A percentile compares a stretch with the other conserved stretches of the same genome.
These are phyloP conservation scores for Lycocorax pyrrhopterus DNA, from an alignment of 2,113 vertebrate genomes.

Conservation along the genomic window DNA sequence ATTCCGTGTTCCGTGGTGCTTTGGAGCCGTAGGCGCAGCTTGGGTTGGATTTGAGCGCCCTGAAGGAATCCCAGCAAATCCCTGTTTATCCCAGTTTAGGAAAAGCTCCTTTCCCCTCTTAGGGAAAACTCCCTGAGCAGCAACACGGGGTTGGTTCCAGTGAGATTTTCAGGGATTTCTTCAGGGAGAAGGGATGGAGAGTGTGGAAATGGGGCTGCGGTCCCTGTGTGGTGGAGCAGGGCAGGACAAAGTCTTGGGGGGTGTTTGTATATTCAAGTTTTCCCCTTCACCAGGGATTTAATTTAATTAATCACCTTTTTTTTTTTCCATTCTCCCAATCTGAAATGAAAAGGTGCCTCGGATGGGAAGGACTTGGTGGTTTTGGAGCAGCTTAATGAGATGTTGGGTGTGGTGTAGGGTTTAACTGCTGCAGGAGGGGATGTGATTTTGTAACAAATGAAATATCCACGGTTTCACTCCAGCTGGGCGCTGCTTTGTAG, in stretches of 20 bases:
- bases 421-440: background rate
- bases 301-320: background rate
- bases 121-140: background rate
- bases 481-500: background rate
- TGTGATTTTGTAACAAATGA: background rate
- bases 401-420: background rate
- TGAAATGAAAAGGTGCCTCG: background rate
- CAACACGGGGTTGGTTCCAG: background rate
- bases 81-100: background rate
- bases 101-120: background rate
- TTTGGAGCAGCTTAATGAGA: background rate
- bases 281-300: background rate
- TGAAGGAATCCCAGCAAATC: background rate
- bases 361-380: background rate
- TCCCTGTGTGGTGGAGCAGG: background rate
- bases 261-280: background rate
- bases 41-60: background rate
- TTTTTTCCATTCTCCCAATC: background rate
- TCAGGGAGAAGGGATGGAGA: background rate
- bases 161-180: background rate
- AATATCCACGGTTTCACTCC: background rate
- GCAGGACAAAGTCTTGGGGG: background rate
- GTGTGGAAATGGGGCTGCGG: background rate
- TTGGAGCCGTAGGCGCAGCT: accelerated
- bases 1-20: accelerated